Evolutionary conservation across 2,888 invertebrate genomes (phyloP), one percentile per base, ranked within the genome.

Genomic region (Melieria omissa): DNA sequence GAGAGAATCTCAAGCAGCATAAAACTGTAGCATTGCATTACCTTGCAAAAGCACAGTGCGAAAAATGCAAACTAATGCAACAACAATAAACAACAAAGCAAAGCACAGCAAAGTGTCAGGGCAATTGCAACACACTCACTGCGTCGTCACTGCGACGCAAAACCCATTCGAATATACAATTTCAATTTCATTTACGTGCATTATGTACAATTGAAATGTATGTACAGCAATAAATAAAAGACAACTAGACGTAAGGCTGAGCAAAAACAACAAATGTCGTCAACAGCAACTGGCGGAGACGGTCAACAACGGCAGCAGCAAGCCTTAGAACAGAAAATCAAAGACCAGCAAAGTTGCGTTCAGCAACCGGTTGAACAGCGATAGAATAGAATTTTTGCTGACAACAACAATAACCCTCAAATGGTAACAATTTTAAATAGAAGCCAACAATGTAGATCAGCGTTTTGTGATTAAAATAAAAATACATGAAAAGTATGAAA

Each of bases 251-350:
- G 16, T 16, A 16, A 16, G 16, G 16, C 16, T 16, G 29, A 41
- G 46, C 29, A 66, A 29, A 12, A 42, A 29, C 46, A 47, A 9
- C 29, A 66, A 14, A 10, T 41, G 46, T 29, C 47, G 10, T 16
- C 49, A 54, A 49, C 47, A 47, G 47, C 10, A 49, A 58, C 47
- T 60, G 12, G 44, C 45, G 29, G 60, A 47, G 14, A 63, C 45
- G 12, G 44, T 54, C 29, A 54, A 52, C 44, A 68, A 62, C 7
- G 14, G 8, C 1, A 42, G 4, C 10, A 49, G 41, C 47, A 66
- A 68, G 68, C 67, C 68, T 68, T 52, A 68, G 42, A 52, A 54
- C 61, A 68, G 42, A 52, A 68, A 46, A 66, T 47, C 47, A 58
- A 58, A 67, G 7, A 9, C 44, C 60, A 60, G 60, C 67, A 42